Base-by-base conservation (phyloP, 92 coral and sea anemone genomes). In the Parazoanthus atlanticus region DNA sequence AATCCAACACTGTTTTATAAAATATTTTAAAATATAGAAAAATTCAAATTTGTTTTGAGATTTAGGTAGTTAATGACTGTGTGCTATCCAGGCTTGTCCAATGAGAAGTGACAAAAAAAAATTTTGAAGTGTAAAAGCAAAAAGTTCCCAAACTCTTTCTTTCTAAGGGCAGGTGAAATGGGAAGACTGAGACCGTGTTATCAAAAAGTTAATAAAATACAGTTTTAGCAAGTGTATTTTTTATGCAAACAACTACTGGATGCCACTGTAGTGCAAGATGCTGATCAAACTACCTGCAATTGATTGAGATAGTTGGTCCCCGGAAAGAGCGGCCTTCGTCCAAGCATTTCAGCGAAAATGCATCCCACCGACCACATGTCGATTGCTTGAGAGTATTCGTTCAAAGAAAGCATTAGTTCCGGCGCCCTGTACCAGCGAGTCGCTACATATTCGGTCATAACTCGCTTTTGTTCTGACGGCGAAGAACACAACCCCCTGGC, bases 341-440 rank as follows among this genome's bases (percentile, higher is more conserved):
- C 99, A 12, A 97, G 89, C 99, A 97, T 97, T 91, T 97, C 99
- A 32, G 99, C 99, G 78, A 97, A 94, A 89, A 97, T 97, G 33
- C 99, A 97, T 41, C 99, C 99, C 38, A 97, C 98, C 41, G 99
- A 97, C 99, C 99, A 97, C 94, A 97, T 94, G 83, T 97, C 99
- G 31, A 97, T 97, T 31, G 95, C 96, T 72, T 95, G 98, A 0
- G 99, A 97, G 58, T 97, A 97, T 76, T 97, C 99, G 72, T 90
- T 95, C 61, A 97, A 85, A n/a, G 98, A 95, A 33, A 97, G 94
- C 99, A 97, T 97, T 30, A 95, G 79, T 79, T 97, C 99, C 23
- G 98, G 98, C 0, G 99, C 99, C 56, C 98, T 90, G 90, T 97
- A 97, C 99, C 99, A 96, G 46, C 99, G 90, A 8, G 99, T 97